Evolutionary conservation across 2,888 invertebrate species (phyloP).

Genomic region (Pristionchus mayeri): DNA sequence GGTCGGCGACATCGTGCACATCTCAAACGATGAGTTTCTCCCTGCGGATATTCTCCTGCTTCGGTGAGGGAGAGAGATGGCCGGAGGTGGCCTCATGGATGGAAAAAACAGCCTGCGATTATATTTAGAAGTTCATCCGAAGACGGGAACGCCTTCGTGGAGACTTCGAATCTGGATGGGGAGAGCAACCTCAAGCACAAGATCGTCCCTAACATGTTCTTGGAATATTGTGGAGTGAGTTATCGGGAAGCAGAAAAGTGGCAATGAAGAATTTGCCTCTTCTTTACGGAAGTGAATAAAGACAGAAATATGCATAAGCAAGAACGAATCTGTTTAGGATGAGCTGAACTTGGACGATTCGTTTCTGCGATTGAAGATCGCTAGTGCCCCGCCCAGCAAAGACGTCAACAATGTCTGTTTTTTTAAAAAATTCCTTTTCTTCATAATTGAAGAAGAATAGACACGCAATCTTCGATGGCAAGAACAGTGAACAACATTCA

Average conservation of each 20-base stretch:
- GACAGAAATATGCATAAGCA: too few species aligned
- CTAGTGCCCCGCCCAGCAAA: conserved; percentile 27
- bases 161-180: conserved; percentile 94
- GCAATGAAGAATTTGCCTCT: not conserved
- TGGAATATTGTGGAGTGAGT: conserved; percentile 82
- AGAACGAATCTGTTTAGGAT: not conserved
- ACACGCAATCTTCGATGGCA: not conserved
- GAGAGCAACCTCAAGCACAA: conserved; percentile 94
- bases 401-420: conserved; percentile 15
- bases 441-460: not conserved
- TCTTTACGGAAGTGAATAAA: not conserved
- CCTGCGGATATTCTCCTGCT: conserved; percentile 93
- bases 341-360: not conserved
- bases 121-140: conserved; percentile 29
- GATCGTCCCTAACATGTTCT: conserved; percentile 47
- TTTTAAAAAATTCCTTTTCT: too few species aligned
- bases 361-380: not conserved
- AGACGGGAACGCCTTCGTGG: conserved; percentile 82
- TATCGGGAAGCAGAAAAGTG: not conserved
- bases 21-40: conserved; percentile 94
- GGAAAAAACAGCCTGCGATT: not conserved
- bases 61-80: too few species aligned
- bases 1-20: conserved; percentile 92
- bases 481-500: too few species aligned
- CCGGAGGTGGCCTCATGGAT: conserved; percentile 80